These are phyloP conservation scores for Escarpia spicata DNA, from an alignment of 2,888 invertebrate species.

Conservation along the genomic window DNA sequence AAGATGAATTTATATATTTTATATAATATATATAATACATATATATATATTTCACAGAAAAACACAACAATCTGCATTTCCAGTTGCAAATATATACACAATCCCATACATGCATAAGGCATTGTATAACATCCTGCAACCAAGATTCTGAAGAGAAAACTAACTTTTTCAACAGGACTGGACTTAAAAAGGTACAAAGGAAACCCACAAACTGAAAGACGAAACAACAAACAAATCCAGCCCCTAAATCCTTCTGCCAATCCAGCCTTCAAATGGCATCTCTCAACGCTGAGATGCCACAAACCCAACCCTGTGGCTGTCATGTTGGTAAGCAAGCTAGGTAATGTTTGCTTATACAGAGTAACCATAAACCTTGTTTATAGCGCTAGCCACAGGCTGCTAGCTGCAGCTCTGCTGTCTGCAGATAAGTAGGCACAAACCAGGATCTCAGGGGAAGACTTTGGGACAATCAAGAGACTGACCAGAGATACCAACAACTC, in stretches of 20 bases:
- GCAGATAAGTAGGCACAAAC: neutral
- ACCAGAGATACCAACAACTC: neutral
- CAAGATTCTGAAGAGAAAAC: neutral
- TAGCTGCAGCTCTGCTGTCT: neutral
- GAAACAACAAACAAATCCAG: neutral
- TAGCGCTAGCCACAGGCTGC: neutral
- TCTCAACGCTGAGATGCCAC: neutral
- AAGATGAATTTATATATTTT: no score
- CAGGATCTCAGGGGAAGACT: neutral
- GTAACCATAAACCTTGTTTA: slow-evolving; percentile 16
- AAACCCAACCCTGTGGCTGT: neutral
- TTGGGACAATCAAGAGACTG: neutral
- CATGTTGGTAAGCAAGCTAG: neutral
- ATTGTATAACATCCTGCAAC: neutral
- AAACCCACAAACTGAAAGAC: neutral
- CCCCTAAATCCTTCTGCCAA: neutral
- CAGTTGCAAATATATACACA: neutral
- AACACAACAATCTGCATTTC: neutral
- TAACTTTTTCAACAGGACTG: neutral
- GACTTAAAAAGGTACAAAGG: neutral
- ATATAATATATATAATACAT: no score
- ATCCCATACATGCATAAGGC: neutral
- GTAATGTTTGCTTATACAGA: neutral
- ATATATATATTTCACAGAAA: neutral
- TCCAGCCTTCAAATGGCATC: neutral